Conservation (phyloP, 92 coral and sea anemone species). For the Scolanthus callimorphus region DNA sequence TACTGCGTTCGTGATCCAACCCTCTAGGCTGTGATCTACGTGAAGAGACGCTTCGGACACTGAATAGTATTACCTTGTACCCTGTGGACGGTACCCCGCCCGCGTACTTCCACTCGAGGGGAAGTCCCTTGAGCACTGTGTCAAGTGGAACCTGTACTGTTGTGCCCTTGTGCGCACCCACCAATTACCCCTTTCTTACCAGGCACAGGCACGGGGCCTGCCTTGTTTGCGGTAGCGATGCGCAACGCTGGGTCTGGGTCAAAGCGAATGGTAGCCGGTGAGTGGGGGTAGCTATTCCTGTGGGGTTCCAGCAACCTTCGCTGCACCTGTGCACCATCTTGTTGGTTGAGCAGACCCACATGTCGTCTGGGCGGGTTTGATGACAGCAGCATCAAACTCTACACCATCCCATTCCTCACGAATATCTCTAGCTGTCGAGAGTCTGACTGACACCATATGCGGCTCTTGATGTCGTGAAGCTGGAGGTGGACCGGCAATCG, state of each 20-base stretch:
- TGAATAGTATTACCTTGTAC: constrained; percentile 9
- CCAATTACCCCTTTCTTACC: not conserved
- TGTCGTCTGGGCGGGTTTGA: constrained; percentile 7
- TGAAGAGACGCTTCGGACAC: constrained; percentile 14
- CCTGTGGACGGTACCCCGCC: constrained; percentile 25
- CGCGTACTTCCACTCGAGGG: constrained; percentile 33
- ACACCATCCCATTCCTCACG: constrained; percentile 12
- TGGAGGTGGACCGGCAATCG: not conserved
- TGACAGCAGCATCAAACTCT: constrained; percentile 16
- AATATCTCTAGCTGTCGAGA: constrained; percentile 7
- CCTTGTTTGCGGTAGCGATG: constrained; percentile 26
- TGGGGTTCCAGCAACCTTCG: constrained; percentile 16
- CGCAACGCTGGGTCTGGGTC: constrained; percentile 22
- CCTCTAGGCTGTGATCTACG: constrained; percentile 25
- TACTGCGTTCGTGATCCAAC: constrained; percentile 39
- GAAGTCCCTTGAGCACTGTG: constrained; percentile 2
- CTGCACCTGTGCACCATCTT: constrained; percentile 15
- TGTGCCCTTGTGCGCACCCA: not conserved
- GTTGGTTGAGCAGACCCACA: constrained; percentile 26
- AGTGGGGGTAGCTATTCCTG: constrained; percentile 5
- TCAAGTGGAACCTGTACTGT: constrained; percentile 17
- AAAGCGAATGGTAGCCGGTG: constrained; percentile 21
- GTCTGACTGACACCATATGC: constrained; percentile 16
- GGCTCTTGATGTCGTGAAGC: constrained; percentile 9
- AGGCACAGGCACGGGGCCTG: constrained; percentile 7